Evolutionary conservation across 2,113 vertebrate species (phyloP).

Genomic region (Plectropomus leopardus): DNA sequence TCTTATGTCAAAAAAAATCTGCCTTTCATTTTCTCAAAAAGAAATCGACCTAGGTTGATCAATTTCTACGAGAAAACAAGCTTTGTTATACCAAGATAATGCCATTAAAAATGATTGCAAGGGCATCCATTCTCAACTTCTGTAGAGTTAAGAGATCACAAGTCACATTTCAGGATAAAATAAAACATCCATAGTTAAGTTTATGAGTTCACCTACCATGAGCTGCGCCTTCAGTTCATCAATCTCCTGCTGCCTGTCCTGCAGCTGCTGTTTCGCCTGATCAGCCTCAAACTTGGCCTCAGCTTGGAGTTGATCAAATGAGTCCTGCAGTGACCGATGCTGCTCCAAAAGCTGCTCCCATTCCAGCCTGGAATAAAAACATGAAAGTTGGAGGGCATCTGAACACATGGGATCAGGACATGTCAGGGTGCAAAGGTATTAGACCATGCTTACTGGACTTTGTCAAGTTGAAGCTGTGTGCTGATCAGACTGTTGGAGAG

Average conservation of each 20-base stretch:
- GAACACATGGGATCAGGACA: background rate
- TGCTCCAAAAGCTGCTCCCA: constrained; percentile 92
- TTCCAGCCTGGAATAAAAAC: constrained; percentile 86
- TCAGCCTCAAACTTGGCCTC: constrained; percentile 93
- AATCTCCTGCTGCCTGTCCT: constrained; percentile 86
- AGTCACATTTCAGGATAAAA: background rate
- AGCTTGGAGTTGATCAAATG: constrained; percentile 92
- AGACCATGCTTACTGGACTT: constrained; percentile 86
- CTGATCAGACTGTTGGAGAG: constrained; percentile 90
- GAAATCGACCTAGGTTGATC: too few species aligned
- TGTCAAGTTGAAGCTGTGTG: constrained; percentile 91
- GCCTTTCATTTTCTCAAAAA: too few species aligned
- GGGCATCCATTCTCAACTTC: too few species aligned
- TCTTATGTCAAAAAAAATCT: too few species aligned
- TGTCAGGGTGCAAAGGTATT: background rate
- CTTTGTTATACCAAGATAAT: too few species aligned
- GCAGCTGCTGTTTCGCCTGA: constrained; percentile 88
- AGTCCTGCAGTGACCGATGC: constrained; percentile 91
- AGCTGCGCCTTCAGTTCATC: constrained; percentile 86
- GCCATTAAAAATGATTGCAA: too few species aligned
- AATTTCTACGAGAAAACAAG: too few species aligned
- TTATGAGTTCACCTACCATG: constrained; percentile 78
- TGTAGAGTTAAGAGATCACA: background rate
- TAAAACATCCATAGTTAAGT: background rate
- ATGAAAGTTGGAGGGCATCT: background rate